Evolutionary conservation across 2,797 vertebrate species (phyloP).

Genomic region (Darevskia mixta): DNA sequence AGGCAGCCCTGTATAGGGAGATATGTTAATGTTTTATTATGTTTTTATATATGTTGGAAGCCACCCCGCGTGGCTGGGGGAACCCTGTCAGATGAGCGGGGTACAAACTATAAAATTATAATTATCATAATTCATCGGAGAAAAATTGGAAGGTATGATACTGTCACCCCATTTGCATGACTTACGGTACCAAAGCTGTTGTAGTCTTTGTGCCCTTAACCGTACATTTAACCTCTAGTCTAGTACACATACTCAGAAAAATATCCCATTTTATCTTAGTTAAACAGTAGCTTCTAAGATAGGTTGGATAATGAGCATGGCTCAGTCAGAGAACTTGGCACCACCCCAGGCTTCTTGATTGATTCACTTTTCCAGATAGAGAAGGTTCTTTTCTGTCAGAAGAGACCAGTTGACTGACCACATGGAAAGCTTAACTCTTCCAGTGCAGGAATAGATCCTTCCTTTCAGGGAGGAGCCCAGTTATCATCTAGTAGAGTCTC

Average conservation of each 20-base stretch:
- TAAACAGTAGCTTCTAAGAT: background rate
- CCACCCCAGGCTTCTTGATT: background rate
- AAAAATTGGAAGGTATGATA: background rate
- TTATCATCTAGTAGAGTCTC: background rate
- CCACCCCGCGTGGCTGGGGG: too few relatives aligned
- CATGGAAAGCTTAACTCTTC: background rate
- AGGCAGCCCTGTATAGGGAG: too few relatives aligned
- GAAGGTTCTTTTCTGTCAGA: background rate
- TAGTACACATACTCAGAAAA: background rate
- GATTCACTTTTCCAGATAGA: background rate
- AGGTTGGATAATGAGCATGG: background rate
- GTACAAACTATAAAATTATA: too few relatives aligned
- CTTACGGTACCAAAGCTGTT: background rate
- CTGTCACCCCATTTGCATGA: background rate
- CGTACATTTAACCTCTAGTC: background rate
- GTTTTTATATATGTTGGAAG: too few relatives aligned
- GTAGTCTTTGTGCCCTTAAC: background rate
- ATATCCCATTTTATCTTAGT: background rate
- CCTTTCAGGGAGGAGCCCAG: background rate
- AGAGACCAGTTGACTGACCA: background rate
- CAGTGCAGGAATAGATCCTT: background rate
- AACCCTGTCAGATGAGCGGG: too few relatives aligned
- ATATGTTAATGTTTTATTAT: too few relatives aligned
- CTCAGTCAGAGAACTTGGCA: background rate
- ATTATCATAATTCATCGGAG: too few relatives aligned